Conservation (phyloP, 2,113 vertebrate species). For the Polypterus bichir region DNA sequence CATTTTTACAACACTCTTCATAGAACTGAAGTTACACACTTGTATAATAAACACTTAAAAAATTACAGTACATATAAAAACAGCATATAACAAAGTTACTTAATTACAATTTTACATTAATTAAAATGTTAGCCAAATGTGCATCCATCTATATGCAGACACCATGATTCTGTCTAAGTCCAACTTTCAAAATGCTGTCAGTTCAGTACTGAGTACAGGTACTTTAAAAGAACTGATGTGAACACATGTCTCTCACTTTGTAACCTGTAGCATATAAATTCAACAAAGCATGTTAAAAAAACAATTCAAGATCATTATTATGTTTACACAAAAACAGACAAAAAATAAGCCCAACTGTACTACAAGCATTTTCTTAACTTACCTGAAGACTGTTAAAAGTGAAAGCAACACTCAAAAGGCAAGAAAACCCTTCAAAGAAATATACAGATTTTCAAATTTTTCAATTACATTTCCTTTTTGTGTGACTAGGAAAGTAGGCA, state of each 20-base stretch:
- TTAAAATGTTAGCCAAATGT: constrained; percentile 70
- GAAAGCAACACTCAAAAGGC: constrained; percentile 8
- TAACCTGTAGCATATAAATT: constrained; percentile 99
- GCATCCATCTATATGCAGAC: constrained; percentile 79
- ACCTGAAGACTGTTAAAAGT: constrained; percentile 14
- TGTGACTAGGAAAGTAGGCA: too few relatives aligned
- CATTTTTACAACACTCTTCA: constrained; percentile 46
- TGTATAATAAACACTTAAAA: constrained; percentile 45
- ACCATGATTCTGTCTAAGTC: constrained; percentile 93
- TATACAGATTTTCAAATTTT: too few relatives aligned
- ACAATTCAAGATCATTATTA: constrained; percentile 68
- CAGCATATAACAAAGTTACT: constrained; percentile 56
- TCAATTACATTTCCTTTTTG: too few relatives aligned
- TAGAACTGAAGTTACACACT: constrained; percentile 63
- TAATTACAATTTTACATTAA: constrained; percentile 68
- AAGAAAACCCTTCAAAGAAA: too few relatives aligned
- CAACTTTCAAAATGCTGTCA: constrained; percentile 96
- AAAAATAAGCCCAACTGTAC: constrained; percentile 27
- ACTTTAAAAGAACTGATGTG: constrained; percentile 97
- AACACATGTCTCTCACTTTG: constrained; percentile 99
- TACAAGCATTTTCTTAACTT: constrained; percentile 17
- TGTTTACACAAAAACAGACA: constrained; percentile 42
- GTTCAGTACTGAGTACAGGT: constrained; percentile 94
- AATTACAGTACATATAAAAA: constrained; percentile 29
- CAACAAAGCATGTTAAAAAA: constrained; percentile 99